Base-by-base conservation (phyloP, 2,113 vertebrate genomes). In the Promerops cafer region DNA sequence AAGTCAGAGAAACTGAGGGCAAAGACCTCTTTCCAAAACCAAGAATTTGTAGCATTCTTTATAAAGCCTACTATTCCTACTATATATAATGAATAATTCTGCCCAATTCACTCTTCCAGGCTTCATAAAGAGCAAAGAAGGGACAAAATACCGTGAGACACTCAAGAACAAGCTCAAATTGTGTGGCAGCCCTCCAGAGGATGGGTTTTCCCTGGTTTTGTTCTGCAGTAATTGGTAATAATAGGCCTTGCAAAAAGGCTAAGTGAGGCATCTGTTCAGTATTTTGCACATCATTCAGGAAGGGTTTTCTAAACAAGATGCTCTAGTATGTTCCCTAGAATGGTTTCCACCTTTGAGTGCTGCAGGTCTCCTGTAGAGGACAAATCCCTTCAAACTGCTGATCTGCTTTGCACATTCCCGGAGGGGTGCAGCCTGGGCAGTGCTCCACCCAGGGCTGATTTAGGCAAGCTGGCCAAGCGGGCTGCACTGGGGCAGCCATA, bases 371-470 rank as follows among this genome's bases (percentile, higher is more conserved):
- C 37, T 78, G 42, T 50, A 61, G 16, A 53, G 12, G 6, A 13
- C 35, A 81, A 85, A 72, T 22, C 0, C 7, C 31, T 81, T 57
- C 39, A 54, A 59, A 42, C 3, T 68, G 14, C 60, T 63, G 30
- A 78, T 23, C 9, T 74, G 28, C 37, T 40, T 47, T 60, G 20
- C 13, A 6, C 9, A 20, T 74, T 10, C 17, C 12, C 6, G 2
- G 11, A 40, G 30, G 21, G 17, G 4, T 5, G 6, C 0, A 0
- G 13, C 20, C 12, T 8, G 0, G 5, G 13, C 7, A 37, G 27
- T 27, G 35, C 18, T 54, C 16, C 3, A 4, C 2, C 3, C 13
- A 8, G 31, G 19, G 28, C 28, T 54, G 11, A 5, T 24, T 60
- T 53, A 52, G 16, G 21, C 23, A 81, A 47, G 35, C 28, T 45